These are phyloP conservation scores for Abrostola triplasia DNA, from an alignment of 2,888 invertebrate genomes.

Conservation along the genomic window DNA sequence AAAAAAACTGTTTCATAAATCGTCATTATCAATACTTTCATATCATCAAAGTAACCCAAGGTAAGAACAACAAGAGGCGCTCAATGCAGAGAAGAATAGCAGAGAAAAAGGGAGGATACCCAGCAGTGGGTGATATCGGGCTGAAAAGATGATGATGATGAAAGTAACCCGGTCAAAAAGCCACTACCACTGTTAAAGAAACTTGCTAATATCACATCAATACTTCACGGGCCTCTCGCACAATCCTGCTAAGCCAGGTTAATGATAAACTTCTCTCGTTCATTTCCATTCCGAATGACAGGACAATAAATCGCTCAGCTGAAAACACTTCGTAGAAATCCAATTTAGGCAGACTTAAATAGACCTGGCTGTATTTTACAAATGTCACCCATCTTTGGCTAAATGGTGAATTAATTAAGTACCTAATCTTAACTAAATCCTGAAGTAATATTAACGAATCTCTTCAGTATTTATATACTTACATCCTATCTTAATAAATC, in stretches of 20 bases:
- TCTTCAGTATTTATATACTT: background rate
- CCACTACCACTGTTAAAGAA: no score
- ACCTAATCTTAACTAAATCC: constrained; percentile 8
- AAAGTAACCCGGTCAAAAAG: no score
- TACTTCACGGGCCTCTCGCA: no score
- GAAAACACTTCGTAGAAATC: constrained; percentile 21
- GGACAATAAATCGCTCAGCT: constrained; percentile 13
- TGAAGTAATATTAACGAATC: constrained; percentile 3
- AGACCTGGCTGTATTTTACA: constrained; percentile 21
- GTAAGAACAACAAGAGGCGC: no score
- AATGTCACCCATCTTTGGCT: constrained; percentile 16
- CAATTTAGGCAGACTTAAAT: constrained; percentile 18
- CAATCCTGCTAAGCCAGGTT: background rate
- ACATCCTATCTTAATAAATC: background rate
- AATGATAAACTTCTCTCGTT: constrained; percentile 4
- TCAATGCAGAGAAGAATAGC: no score
- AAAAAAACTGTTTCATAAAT: no score
- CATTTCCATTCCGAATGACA: background rate
- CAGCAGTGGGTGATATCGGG: no score
- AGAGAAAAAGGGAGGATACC: no score
- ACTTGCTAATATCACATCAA: no score
- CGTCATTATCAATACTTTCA: no score
- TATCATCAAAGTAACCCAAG: no score
- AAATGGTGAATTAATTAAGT: constrained; percentile 26
- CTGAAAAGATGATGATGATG: no score